Evolutionary conservation across 1,140 invertebrate genomes (phyloP), one percentile per base, ranked within the genome.

Genomic region (Trachelipus rathkii): DNA sequence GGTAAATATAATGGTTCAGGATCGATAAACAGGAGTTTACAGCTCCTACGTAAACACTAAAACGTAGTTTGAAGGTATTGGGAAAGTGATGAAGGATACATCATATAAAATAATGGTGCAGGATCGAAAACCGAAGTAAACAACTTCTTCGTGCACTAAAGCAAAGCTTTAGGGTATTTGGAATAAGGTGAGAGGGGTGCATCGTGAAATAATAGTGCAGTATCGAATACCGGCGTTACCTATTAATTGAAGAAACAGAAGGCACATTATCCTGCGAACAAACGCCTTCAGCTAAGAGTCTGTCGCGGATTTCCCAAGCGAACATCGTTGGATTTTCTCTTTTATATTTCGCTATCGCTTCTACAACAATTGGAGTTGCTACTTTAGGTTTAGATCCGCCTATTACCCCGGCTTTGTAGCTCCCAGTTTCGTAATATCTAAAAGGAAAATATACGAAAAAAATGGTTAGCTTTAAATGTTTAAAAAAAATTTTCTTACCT

Each of bases 291-390:
- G 95, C 92, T 73, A 99, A 89, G 81, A 99, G 89, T 86, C 96
- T 89, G 87, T 99, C 97, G 50, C 97, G 88, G 83, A 99, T 99
- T 86, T 99, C 97, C 97, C 97, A 99, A 3, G 97, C 97, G 85
- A 99, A 99, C 96, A 99, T 99, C 19, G 97, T 99, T 0, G 97
- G 97, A 87, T 99, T 99, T 85, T 98, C 95, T 77, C 95, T 89
- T 85, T 99, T 99, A 88, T 99, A 99, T 81, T 95, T 93, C 0
- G 96, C 94, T 80, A 99, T 99, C 66, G 96, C 96, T 84, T 99
- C 95, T 43, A 99, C 97, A 11, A 99, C 97, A 69, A 95, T 94
- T 0, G 96, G 96, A 0, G 97, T 99, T 4, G 97, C 97, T 44
- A 99, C 97, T 87, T 99, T 99, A 10, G 97, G 97, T 87, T 99